phyloP scores from a whole-genome alignment of 2,888 invertebrate genomes.

The Eilema caniola region DNA sequence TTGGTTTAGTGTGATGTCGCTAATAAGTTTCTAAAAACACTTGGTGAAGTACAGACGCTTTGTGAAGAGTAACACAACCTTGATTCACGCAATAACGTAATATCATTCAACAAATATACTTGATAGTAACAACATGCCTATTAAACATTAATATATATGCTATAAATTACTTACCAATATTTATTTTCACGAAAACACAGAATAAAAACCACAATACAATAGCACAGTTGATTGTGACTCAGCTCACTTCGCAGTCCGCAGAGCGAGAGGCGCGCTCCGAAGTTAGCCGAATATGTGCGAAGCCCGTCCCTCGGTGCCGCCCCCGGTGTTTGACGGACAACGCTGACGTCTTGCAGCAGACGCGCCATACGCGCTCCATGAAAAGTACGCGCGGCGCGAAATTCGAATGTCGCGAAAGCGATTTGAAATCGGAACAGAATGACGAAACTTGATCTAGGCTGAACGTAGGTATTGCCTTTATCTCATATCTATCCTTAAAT shows the following conservation, averaged over 20 bases:
- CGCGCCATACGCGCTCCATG: constrained; percentile 73
- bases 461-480: constrained; percentile 55
- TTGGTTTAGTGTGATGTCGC: background rate
- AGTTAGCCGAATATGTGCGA: constrained; percentile 68
- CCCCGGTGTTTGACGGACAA: constrained; percentile 68
- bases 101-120: constrained; percentile 9
- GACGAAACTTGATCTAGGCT: constrained; percentile 51
- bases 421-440: constrained; percentile 62
- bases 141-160: constrained; percentile 26
- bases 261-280: constrained; percentile 67
- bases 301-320: constrained; percentile 69
- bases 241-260: constrained; percentile 73
- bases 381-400: constrained; percentile 74
- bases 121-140: constrained; percentile 3
- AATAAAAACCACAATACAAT: constrained; percentile 44
- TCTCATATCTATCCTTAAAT: constrained; percentile 31
- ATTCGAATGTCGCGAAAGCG: constrained; percentile 59
- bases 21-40: constrained; percentile 34
- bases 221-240: constrained; percentile 70
- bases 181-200: constrained; percentile 48
- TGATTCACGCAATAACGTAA: constrained; percentile 15
- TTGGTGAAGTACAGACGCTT: constrained; percentile 58
- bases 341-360: constrained; percentile 67
- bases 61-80: constrained; percentile 49
- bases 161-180: constrained; percentile 66